Evolutionary conservation across 2,113 vertebrate genomes (phyloP).

Genomic region (Cebus imitator): DNA sequence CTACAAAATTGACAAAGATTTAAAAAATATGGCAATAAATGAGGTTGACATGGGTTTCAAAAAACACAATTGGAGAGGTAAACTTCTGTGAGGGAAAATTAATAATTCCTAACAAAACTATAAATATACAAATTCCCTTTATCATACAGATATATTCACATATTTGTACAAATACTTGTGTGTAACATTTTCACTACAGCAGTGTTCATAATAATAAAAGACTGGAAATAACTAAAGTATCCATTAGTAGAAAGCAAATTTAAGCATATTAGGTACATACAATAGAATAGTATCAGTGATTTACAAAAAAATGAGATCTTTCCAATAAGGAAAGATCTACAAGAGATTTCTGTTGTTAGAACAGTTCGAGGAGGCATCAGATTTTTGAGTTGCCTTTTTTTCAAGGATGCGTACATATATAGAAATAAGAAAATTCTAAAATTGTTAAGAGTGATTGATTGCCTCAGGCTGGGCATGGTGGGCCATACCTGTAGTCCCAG

Average conservation of each 20-base stretch:
- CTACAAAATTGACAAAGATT: not conserved
- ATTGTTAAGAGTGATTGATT: not conserved
- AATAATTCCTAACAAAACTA: not conserved
- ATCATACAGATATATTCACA: not conserved
- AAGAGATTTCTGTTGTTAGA: not conserved
- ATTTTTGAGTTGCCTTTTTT: not conserved
- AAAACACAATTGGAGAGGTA: not conserved
- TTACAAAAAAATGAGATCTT: not conserved
- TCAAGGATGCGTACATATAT: not conserved
- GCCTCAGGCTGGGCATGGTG: too few species aligned
- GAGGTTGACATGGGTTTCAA: not conserved
- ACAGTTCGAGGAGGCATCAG: rapidly evolving
- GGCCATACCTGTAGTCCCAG: too few species aligned
- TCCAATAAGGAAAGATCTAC: not conserved
- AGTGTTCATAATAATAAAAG: not conserved
- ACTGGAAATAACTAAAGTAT: not conserved
- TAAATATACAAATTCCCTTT: not conserved
- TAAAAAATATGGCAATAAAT: not conserved
- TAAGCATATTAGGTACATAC: not conserved
- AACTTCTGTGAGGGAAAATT: not conserved
- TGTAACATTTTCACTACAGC: not conserved
- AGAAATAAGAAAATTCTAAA: constrained; percentile 2
- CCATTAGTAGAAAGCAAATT: not conserved
- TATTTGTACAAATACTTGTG: not conserved
- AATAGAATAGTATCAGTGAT: not conserved